phyloP scores from a whole-genome alignment of 1,140 invertebrate genomes.

The Hirudo medicinalis region DNA sequence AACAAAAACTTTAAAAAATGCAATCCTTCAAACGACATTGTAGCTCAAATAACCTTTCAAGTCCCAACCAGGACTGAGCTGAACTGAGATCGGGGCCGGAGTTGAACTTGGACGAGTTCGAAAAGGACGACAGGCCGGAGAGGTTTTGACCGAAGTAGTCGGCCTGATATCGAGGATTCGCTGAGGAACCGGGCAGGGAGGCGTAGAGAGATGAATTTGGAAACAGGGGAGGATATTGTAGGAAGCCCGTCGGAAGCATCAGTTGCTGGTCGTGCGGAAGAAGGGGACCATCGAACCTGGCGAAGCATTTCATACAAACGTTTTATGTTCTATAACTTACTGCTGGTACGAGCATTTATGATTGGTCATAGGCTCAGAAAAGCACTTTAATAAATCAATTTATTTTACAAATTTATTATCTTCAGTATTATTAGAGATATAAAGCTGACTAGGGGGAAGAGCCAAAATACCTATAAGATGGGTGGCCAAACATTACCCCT shows the following conservation, averaged over 20 bases:
- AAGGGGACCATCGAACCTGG: not conserved
- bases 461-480: not conserved
- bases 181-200: not conserved
- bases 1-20: no score
- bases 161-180: not conserved
- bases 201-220: not conserved
- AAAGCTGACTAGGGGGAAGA: no score
- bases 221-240: not conserved
- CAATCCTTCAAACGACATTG: no score
- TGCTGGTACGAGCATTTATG: not conserved
- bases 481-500: not conserved
- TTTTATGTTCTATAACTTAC: not conserved
- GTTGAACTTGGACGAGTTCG: not conserved
- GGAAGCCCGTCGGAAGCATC: not conserved
- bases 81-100: not conserved
- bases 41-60: not conserved
- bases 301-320: no score
- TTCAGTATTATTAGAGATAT: no score
- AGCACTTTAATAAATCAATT: not conserved
- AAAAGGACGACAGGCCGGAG: not conserved
- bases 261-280: constrained; percentile 1
- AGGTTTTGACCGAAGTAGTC: not conserved
- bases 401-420: not conserved
- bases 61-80: not conserved
- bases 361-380: not conserved